These are phyloP conservation scores for Archaeoteleia sp. DNA, from an alignment of 2,888 invertebrate species.

Conservation along the genomic window DNA sequence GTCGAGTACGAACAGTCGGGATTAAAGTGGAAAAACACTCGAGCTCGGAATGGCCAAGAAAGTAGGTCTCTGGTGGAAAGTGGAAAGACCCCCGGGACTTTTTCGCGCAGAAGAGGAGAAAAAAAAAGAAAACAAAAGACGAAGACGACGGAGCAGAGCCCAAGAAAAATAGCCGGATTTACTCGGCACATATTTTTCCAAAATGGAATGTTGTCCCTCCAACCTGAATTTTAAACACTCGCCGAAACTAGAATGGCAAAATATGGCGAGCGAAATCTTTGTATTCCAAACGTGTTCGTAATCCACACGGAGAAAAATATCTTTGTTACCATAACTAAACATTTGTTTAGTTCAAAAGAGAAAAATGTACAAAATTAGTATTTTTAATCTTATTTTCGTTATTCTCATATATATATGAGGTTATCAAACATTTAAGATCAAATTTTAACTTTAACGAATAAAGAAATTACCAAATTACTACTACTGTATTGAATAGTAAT, in stretches of 20 bases:
- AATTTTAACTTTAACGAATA: no score
- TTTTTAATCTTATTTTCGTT: no score
- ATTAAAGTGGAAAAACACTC: constrained; percentile 53
- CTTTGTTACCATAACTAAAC: no score
- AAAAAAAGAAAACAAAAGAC: constrained; percentile 30
- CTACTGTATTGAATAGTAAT: no score
- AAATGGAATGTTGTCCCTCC: constrained; percentile 29
- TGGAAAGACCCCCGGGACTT: constrained; percentile 25
- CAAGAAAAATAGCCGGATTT: constrained; percentile 44
- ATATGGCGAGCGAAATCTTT: no score
- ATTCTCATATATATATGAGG: no score
- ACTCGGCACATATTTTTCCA: constrained; percentile 32
- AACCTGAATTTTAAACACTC: constrained; percentile 28
- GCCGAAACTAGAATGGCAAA: constrained; percentile 1
- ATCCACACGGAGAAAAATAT: no score
- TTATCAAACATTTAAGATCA: no score
- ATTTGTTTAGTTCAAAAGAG: no score
- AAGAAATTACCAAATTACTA: no score
- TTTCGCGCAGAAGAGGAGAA: constrained; percentile 5
- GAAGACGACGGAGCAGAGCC: constrained; percentile 20
- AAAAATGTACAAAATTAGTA: no score
- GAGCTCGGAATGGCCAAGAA: constrained; percentile 41
- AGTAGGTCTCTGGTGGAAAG: constrained; percentile 50
- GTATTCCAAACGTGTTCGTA: no score
- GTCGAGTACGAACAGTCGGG: constrained; percentile 45